Percentiles rank a stretch among this genome's conserved stretches.
Conservation (phyloP, 2,888 invertebrate species). For the Latrodectus hesperus region DNA sequence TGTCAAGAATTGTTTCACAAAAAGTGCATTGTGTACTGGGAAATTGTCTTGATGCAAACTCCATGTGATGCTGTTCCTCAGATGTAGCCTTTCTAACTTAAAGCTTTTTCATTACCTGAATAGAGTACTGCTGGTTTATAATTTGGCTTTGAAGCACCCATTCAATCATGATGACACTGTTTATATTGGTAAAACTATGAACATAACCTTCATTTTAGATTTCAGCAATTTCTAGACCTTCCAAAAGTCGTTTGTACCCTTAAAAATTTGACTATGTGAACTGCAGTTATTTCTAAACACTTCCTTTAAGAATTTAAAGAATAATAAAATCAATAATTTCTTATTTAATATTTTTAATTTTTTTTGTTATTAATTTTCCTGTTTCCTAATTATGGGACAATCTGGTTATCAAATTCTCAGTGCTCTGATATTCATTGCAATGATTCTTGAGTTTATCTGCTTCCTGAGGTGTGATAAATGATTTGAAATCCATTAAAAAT, state of each 20-base stretch:
- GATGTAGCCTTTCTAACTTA: background rate
- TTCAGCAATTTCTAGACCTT: background rate
- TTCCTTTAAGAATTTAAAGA: background rate
- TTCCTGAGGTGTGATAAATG: too few species aligned
- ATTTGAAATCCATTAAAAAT: too few species aligned
- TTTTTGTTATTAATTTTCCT: too few species aligned
- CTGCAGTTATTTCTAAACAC: background rate
- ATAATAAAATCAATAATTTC: too few species aligned
- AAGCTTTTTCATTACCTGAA: background rate
- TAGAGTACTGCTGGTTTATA: background rate
- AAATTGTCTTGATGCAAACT: background rate
- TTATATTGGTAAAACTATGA: background rate
- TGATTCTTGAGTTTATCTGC: too few species aligned
- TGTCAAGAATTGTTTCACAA: background rate
- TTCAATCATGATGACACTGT: background rate
- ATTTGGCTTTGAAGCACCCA: background rate
- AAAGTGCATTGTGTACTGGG: background rate
- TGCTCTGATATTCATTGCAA: too few species aligned
- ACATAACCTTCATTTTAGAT: background rate
- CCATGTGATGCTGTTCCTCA: background rate
- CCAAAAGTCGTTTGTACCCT: background rate
- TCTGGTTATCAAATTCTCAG: too few species aligned
- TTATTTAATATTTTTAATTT: too few species aligned
- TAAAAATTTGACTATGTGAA: background rate
- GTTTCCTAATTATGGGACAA: too few species aligned